Evolutionary conservation across 2,797 vertebrate species (phyloP).

Genomic region (Catamblyrhynchus diadema): DNA sequence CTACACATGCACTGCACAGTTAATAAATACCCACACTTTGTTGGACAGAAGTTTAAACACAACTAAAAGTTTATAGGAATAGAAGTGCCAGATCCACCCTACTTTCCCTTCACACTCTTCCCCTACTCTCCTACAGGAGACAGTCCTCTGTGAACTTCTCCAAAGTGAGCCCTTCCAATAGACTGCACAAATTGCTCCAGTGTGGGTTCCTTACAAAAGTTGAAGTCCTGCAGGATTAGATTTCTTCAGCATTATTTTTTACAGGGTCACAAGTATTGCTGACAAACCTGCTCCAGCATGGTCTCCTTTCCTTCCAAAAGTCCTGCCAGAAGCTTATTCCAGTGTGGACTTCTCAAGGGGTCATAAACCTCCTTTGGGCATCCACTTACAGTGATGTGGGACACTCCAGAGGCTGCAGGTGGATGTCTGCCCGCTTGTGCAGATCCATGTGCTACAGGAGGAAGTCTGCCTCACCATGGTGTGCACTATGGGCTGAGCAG

Average conservation of each 20-base stretch:
- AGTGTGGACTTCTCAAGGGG: background rate
- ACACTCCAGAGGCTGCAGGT: background rate
- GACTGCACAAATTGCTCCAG: background rate
- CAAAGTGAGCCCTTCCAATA: background rate
- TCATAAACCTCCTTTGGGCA: background rate
- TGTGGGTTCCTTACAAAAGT: background rate
- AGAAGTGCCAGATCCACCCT: background rate
- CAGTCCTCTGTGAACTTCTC: background rate
- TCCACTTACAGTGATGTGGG: background rate
- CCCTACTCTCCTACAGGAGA: background rate
- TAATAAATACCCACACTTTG: background rate
- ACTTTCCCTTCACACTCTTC: background rate
- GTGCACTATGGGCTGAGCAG: too few relatives aligned
- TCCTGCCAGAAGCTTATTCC: background rate
- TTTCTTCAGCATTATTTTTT: background rate
- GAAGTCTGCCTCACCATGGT: background rate
- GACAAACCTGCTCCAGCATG: background rate
- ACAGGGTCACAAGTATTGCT: background rate
- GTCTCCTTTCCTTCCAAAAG: background rate
- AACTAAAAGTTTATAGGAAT: background rate
- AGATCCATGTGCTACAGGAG: background rate
- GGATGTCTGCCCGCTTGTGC: fast-evolving
- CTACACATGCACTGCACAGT: background rate
- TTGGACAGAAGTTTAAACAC: background rate
- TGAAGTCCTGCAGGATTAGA: background rate